These are phyloP conservation scores for Riptortus pedestris DNA, from an alignment of 1,140 invertebrate species.

Conservation along the genomic window DNA sequence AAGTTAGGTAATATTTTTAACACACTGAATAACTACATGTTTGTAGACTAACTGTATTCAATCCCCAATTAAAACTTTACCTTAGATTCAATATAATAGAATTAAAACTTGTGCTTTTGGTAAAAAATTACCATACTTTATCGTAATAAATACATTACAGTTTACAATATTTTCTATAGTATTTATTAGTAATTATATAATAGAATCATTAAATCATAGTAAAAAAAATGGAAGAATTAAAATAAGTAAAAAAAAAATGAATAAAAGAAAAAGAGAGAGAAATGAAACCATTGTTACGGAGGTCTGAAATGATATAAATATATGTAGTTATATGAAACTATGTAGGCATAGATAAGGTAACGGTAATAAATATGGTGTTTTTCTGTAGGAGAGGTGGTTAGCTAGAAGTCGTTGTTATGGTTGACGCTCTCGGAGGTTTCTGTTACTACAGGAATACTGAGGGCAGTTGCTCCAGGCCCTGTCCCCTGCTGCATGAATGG, in stretches of 20 bases:
- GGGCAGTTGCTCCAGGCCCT: background rate
- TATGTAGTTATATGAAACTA: constrained; percentile 3
- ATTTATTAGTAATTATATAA: constrained; percentile 8
- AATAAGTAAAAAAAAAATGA: constrained; percentile 19
- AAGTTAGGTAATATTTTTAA: constrained; percentile 7
- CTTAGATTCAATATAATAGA: constrained; percentile 25
- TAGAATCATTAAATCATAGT: background rate
- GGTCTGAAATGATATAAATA: constrained; percentile 18
- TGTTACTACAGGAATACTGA: constrained; percentile 4
- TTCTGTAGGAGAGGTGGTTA: too few relatives aligned
- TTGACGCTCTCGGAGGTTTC: background rate
- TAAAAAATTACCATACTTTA: constrained; percentile 32
- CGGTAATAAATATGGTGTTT: background rate
- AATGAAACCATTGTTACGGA: too few relatives aligned
- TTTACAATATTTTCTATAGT: constrained; percentile 26
- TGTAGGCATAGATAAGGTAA: background rate
- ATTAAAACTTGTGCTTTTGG: constrained; percentile 21
- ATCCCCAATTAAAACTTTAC: constrained; percentile 8
- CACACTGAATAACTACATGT: constrained; percentile 1
- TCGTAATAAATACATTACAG: constrained; percentile 31
- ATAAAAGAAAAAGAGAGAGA: too few relatives aligned
- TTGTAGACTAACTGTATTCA: constrained; percentile 4
- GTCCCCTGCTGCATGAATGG: constrained; percentile 58
- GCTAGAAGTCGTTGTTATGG: constrained; percentile 19
- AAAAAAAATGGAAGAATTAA: constrained; percentile 11